Evolutionary conservation across 2,113 vertebrate genomes (phyloP).

Genomic region (Hylia prasina): DNA sequence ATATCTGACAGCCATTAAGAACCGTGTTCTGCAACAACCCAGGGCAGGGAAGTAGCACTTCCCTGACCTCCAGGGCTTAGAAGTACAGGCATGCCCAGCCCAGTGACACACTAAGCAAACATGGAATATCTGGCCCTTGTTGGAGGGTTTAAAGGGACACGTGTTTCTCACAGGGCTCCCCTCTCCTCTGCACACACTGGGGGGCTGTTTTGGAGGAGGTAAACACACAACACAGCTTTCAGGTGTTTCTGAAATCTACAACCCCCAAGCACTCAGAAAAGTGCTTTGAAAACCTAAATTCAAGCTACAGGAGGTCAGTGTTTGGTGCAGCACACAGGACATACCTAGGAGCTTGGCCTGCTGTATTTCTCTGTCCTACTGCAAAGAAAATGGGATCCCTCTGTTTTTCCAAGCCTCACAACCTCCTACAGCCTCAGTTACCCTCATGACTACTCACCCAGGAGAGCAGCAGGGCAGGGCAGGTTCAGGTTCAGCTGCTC

Average conservation of each 20-base stretch:
- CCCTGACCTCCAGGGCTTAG: background rate
- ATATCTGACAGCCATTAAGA: background rate
- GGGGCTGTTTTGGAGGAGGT: background rate
- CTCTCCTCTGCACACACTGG: background rate
- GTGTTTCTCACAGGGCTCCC: accelerated
- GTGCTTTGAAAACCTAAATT: background rate
- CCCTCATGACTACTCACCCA: background rate
- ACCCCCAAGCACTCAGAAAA: background rate
- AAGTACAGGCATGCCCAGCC: background rate
- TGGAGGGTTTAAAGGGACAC: accelerated
- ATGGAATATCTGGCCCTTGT: background rate
- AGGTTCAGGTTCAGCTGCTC: background rate
- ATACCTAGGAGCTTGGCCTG: background rate
- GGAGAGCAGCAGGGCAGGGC: background rate
- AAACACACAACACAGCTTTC: background rate
- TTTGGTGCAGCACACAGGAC: background rate
- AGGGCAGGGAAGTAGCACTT: background rate
- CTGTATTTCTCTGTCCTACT: background rate
- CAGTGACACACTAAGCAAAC: background rate
- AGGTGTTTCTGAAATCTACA: background rate
- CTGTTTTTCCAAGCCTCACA: background rate
- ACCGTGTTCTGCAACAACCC: background rate
- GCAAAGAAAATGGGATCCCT: background rate
- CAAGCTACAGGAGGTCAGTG: background rate
- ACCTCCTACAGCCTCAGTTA: background rate